Evolutionary conservation across 2,888 invertebrate genomes (phyloP).

Genomic region (Panzeria rudis): DNA sequence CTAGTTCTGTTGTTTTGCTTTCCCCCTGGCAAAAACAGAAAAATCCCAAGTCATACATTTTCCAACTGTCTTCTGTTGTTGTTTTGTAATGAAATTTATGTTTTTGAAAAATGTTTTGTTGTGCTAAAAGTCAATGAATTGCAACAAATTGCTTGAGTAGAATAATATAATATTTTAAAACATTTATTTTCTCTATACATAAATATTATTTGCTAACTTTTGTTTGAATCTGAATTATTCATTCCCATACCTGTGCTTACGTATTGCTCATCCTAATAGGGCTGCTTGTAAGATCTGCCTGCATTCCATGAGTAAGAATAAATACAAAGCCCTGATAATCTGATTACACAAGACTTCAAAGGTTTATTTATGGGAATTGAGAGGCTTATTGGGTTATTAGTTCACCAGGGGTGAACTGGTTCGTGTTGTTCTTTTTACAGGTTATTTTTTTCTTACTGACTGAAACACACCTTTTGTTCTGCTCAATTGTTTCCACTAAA

Average conservation of each 20-base stretch:
- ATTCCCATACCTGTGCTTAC: background rate
- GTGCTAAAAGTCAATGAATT: slow-evolving; percentile 80
- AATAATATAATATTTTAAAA: slow-evolving; percentile 62
- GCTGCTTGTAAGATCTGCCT: background rate
- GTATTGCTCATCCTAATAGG: slow-evolving; percentile 2
- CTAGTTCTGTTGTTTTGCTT: background rate
- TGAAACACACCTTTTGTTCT: slow-evolving; percentile 4
- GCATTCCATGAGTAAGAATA: background rate
- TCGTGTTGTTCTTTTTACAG: slow-evolving; percentile 26
- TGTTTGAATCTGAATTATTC: background rate
- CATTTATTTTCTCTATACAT: slow-evolving; percentile 7
- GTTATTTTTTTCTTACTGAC: background rate
- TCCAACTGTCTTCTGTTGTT: slow-evolving; percentile 58
- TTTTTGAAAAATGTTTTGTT: slow-evolving; percentile 76
- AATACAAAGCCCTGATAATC: background rate
- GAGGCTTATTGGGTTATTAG: slow-evolving; percentile 67
- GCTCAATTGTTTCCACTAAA: slow-evolving; percentile 5
- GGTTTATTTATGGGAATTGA: slow-evolving; percentile 62
- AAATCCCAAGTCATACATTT: slow-evolving; percentile 45
- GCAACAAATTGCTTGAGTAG: slow-evolving; percentile 78
- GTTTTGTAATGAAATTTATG: slow-evolving; percentile 76
- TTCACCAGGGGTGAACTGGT: slow-evolving; percentile 49
- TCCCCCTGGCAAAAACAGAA: background rate
- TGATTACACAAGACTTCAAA: slow-evolving; percentile 38
- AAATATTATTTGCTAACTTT: slow-evolving; percentile 10